Evolutionary conservation across 2,797 vertebrate genomes (phyloP).

Genomic region (Rhinatrema bivittatum): DNA sequence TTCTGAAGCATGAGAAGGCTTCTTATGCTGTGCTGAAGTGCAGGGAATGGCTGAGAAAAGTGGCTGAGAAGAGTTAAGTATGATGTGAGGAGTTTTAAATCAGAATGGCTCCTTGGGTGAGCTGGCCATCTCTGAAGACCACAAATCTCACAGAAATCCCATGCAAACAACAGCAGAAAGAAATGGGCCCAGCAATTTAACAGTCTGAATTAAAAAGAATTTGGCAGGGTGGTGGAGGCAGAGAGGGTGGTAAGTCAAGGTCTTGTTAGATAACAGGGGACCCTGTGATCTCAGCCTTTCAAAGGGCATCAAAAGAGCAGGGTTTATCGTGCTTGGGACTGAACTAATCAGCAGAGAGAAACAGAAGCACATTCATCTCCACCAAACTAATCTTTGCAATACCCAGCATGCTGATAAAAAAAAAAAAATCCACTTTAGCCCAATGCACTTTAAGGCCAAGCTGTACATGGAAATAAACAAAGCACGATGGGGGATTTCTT

Average conservation of each 20-base stretch:
- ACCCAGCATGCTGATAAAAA: conserved; percentile 56
- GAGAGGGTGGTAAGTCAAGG: conserved; percentile 25
- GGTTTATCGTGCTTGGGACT: conserved; percentile 74
- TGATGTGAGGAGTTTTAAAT: conserved; percentile 42
- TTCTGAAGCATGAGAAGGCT: conserved; percentile 48
- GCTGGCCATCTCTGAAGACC: conserved; percentile 35
- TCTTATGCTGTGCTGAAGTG: conserved; percentile 40
- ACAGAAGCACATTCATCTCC: conserved; percentile 73
- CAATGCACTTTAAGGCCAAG: conserved; percentile 55
- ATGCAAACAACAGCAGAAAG: conserved; percentile 50
- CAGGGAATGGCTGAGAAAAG: conserved; percentile 34
- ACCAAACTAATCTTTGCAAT: conserved; percentile 71
- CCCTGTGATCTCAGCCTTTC: conserved; percentile 46
- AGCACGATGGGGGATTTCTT: conserved; percentile 43
- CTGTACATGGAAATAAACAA: conserved; percentile 64
- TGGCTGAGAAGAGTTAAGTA: conserved; percentile 51
- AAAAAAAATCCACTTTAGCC: conserved; percentile 46
- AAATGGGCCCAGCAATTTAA: conserved; percentile 32
- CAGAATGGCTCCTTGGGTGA: conserved; percentile 43
- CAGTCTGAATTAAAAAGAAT: conserved; percentile 44
- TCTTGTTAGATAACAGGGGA: conserved; percentile 42
- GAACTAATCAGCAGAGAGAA: conserved; percentile 68
- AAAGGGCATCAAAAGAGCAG: conserved; percentile 59
- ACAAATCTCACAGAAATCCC: conserved; percentile 40
- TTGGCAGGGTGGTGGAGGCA: no score